These are phyloP conservation scores for Ceratosolen solmsi DNA, from an alignment of 1,140 invertebrate species.

Conservation along the genomic window DNA sequence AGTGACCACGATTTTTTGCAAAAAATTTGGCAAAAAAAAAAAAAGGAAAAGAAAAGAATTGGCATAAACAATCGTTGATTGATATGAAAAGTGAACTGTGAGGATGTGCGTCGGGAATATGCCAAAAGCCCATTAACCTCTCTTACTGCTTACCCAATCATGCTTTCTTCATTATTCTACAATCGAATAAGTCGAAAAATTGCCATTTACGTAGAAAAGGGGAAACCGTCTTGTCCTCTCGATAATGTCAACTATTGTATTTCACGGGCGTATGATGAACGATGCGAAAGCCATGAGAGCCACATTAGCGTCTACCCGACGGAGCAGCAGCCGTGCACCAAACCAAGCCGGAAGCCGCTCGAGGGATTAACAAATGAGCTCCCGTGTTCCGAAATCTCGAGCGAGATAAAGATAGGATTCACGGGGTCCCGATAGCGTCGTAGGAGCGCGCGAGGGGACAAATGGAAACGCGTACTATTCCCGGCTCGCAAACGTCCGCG, in stretches of 20 bases:
- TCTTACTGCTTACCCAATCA: no score
- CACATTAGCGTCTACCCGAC: constrained; percentile 3
- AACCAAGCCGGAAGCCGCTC: background rate
- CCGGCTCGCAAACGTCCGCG: constrained; percentile 5
- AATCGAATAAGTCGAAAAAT: background rate
- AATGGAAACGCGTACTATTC: constrained; percentile 46
- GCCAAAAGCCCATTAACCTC: no score
- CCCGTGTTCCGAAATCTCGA: constrained; percentile 14
- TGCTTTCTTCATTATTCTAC: no score
- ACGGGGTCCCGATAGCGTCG: background rate
- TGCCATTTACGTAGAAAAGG: background rate
- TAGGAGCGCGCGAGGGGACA: constrained; percentile 37
- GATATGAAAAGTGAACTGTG: background rate
- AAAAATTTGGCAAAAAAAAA: no score
- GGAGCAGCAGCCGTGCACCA: background rate
- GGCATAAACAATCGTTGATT: background rate
- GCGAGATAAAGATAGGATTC: constrained; percentile 2
- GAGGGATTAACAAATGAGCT: constrained; percentile 40
- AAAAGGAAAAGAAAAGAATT: no score
- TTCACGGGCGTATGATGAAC: background rate
- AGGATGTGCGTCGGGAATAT: no score
- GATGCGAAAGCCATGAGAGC: constrained; percentile 1
- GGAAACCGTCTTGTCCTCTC: background rate
- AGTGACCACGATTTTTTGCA: no score
- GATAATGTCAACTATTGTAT: background rate